phyloP scores from a whole-genome alignment of 2,888 invertebrate species.

The Eustalomyia histrio region DNA sequence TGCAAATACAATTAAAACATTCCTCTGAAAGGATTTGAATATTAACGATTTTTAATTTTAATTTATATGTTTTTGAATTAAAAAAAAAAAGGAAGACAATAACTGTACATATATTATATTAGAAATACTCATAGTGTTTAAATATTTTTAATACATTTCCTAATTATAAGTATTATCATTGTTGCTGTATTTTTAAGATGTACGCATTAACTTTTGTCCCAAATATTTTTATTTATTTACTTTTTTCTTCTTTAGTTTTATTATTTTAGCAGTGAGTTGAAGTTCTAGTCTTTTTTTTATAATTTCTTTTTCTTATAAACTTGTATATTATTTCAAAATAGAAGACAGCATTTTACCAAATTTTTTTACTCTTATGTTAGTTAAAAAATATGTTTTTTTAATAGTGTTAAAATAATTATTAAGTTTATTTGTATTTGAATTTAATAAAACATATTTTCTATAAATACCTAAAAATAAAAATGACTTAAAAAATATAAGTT shows the following conservation, averaged over 20 bases:
- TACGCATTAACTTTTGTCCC: conserved; percentile 2
- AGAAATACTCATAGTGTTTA: conserved; percentile 55
- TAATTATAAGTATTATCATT: conserved; percentile 32
- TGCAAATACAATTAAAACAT: conserved; percentile 41
- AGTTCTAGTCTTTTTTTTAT: conserved; percentile 52
- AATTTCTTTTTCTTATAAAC: conserved; percentile 10
- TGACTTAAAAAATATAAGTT: too few species aligned
- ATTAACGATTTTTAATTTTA: conserved; percentile 25
- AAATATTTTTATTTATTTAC: conserved; percentile 22
- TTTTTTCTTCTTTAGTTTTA: not conserved
- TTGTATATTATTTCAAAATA: conserved; percentile 49
- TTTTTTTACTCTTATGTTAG: conserved; percentile 54
- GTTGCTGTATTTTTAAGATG: conserved; percentile 66
- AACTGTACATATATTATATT: conserved; percentile 22
- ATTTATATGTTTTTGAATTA: too few species aligned
- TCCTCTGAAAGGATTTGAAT: conserved; percentile 68
- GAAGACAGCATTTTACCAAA: conserved; percentile 65
- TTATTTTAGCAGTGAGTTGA: conserved; percentile 61
- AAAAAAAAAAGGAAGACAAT: conserved; percentile 48
- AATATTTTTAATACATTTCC: conserved; percentile 8
- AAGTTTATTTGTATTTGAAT: conserved; percentile 29
- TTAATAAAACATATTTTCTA: conserved; percentile 41
- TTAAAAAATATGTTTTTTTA: conserved; percentile 20
- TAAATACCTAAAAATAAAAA: conserved; percentile 48
- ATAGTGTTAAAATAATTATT: conserved; percentile 65